These are phyloP conservation scores for Buphagus erythrorhynchus DNA, from an alignment of 2,797 vertebrate species.

Conservation along the genomic window DNA sequence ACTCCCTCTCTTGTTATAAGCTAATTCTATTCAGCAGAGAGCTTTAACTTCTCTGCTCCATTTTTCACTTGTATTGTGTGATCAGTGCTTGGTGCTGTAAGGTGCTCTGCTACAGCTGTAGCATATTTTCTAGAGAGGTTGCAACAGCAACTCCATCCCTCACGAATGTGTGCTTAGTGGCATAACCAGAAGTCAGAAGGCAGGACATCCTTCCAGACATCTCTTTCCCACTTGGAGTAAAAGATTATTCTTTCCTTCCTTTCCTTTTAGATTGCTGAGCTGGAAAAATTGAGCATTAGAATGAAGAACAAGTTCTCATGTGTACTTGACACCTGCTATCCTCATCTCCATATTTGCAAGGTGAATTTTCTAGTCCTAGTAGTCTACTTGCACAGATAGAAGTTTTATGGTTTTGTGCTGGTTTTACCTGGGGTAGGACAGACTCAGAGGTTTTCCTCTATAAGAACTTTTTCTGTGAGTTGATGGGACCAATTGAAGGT, in stretches of 20 bases:
- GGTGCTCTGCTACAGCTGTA: background rate
- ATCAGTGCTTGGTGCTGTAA: constrained; percentile 4
- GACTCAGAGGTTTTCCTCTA: too few relatives aligned
- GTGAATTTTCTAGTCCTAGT: background rate
- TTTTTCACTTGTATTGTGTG: background rate
- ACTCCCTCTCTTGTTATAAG: constrained; percentile 5
- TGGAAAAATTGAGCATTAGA: background rate
- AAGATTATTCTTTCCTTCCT: background rate
- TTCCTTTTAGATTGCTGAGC: background rate
- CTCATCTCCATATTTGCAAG: background rate
- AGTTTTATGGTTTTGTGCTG: too few relatives aligned
- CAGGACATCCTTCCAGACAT: background rate
- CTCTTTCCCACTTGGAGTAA: background rate
- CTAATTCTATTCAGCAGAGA: constrained; percentile 18
- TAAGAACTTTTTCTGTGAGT: too few relatives aligned
- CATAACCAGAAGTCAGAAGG: background rate
- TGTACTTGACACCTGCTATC: background rate
- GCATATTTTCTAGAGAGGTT: background rate
- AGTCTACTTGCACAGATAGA: background rate
- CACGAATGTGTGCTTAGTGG: background rate
- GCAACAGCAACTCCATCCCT: background rate
- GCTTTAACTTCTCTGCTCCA: background rate
- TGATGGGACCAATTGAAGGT: too few relatives aligned
- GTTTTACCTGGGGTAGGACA: too few relatives aligned
- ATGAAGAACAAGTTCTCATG: background rate